Conservation (phyloP, 2,113 vertebrate genomes). For the Oxyura jamaicensis region DNA sequence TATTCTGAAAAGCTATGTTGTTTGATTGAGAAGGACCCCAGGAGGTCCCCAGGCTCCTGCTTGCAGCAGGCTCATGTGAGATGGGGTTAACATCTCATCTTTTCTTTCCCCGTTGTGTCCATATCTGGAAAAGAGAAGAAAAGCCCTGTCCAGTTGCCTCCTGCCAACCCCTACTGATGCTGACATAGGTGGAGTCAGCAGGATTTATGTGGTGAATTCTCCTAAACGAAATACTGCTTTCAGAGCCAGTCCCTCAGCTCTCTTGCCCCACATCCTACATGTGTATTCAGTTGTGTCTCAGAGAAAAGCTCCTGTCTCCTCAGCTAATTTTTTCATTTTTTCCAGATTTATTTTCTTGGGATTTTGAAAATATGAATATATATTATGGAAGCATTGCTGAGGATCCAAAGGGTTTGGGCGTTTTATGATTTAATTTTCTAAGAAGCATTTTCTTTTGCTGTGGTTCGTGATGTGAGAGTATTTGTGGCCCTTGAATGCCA, state of each 20-base stretch:
- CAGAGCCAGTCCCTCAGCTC: neutral
- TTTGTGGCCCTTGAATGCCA: slow-evolving; percentile 60
- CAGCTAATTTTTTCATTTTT: slow-evolving; percentile 11
- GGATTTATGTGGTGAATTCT: neutral
- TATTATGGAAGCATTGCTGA: neutral
- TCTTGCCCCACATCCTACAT: neutral
- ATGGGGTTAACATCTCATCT: neutral
- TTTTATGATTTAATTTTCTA: neutral
- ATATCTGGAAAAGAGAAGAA: neutral
- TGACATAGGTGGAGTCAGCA: neutral
- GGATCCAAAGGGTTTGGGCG: neutral
- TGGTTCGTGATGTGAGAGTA: neutral
- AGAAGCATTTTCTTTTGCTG: neutral
- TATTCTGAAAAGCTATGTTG: neutral
- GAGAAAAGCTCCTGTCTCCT: slow-evolving; percentile 24
- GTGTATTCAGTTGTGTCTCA: neutral
- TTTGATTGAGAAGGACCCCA: neutral
- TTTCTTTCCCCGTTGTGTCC: neutral
- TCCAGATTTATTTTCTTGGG: slow-evolving; percentile 31
- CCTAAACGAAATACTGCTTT: neutral
- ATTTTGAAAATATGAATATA: neutral
- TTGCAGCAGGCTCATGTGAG: neutral
- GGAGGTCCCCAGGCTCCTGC: neutral
- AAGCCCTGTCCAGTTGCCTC: neutral
- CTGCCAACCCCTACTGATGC: neutral